These are phyloP conservation scores for Taenioides sp. DNA, from an alignment of 2,797 vertebrate species.

Conservation along the genomic window DNA sequence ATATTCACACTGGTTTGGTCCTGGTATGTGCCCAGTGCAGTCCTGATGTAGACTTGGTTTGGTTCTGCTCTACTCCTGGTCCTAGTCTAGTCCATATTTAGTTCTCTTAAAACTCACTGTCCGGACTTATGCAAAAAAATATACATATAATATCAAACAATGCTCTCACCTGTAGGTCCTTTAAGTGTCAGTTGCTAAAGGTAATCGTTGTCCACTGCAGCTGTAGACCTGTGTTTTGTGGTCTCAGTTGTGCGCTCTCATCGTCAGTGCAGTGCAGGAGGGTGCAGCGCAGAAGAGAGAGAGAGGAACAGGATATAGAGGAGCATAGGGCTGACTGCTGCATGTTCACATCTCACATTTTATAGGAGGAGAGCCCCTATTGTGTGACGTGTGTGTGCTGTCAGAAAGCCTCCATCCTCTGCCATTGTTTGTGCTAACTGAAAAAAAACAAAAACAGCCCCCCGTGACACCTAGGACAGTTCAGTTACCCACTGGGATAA, in stretches of 20 bases:
- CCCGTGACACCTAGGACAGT: neutral
- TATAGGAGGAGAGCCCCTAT: conserved; percentile 83
- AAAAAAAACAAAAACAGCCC: conserved; percentile 22
- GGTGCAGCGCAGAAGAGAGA: conserved; percentile 23
- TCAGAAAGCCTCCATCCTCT: conserved; percentile 62
- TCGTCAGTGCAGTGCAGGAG: conserved; percentile 53
- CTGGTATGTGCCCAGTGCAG: too few species aligned
- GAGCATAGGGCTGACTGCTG: conserved; percentile 39
- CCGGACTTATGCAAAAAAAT: neutral
- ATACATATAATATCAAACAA: neutral
- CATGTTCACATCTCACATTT: conserved; percentile 70
- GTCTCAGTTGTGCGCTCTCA: conserved; percentile 59
- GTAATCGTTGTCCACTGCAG: conserved; percentile 44
- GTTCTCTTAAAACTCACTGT: neutral
- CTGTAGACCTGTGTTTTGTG: conserved; percentile 39
- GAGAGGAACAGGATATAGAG: conserved; percentile 25
- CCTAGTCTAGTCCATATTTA: too few species aligned
- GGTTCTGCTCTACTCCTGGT: too few species aligned
- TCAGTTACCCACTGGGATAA: neutral
- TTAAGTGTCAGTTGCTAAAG: conserved; percentile 37
- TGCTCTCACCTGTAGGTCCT: conserved; percentile 66
- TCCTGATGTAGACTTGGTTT: too few species aligned
- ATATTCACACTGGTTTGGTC: too few species aligned
- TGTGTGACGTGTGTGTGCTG: conserved; percentile 83
- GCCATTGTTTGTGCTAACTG: conserved; percentile 54